Evolutionary conservation across 2,797 vertebrate genomes (phyloP).

Genomic region (Alca torda): DNA sequence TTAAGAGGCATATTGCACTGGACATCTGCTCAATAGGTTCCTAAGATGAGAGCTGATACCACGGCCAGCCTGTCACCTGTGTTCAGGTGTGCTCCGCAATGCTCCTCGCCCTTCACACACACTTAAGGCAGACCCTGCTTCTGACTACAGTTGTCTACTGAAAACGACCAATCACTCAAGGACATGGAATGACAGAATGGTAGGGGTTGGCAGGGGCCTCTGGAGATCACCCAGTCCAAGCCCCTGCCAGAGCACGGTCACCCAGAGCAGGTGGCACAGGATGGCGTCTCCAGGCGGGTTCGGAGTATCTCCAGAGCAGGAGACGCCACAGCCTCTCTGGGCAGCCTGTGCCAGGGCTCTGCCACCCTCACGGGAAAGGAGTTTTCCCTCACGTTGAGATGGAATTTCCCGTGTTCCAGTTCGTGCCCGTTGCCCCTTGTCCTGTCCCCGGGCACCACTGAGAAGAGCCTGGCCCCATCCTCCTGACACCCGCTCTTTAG

Average conservation of each 20-base stretch:
- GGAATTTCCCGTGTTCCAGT: not conserved
- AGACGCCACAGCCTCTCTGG: not conserved
- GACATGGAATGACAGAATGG: not conserved
- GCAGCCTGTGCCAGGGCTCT: not conserved
- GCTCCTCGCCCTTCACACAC: too few relatives aligned
- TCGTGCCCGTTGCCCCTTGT: not conserved
- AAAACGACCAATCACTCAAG: not conserved
- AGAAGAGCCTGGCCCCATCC: not conserved
- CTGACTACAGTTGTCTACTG: fast-evolving
- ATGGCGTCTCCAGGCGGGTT: not conserved
- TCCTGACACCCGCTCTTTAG: not conserved
- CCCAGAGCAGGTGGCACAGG: not conserved
- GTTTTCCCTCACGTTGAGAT: too few relatives aligned
- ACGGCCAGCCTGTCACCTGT: fast-evolving
- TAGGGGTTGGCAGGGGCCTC: not conserved
- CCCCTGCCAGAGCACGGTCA: not conserved
- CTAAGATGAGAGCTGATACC: not conserved
- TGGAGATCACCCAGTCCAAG: not conserved
- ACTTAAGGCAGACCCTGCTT: fast-evolving
- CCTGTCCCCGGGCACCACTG: not conserved
- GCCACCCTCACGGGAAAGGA: too few relatives aligned
- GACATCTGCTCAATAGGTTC: fast-evolving
- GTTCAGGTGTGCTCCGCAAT: fast-evolving
- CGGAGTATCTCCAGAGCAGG: not conserved
- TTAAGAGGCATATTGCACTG: not conserved